Base-by-base conservation (phyloP, 2,113 vertebrate genomes). In the Cisticola juncidis region DNA sequence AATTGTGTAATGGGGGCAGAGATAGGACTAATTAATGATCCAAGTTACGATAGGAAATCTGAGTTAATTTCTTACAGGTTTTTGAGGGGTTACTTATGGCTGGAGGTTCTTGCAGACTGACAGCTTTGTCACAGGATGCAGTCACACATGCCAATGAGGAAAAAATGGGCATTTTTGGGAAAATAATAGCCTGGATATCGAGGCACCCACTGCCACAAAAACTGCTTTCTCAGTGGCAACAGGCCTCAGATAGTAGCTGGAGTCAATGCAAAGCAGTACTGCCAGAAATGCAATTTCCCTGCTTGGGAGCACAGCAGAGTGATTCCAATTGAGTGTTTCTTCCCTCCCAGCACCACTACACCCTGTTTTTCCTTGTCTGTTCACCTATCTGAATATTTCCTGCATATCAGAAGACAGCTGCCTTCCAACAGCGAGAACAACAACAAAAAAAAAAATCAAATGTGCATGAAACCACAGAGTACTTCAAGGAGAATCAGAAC, bases 1-100 rank as follows among this genome's bases (percentile, higher is more conserved):
- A 92, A 97, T 92, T 94, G 83, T 81, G 48, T 86, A 94, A 90
- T 36, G 25, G 50, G 85, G 47, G 69, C 47, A 82, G 61, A 96
- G 87, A 62, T 20, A 94, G 66, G 97, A 93, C 95, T 97, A 97
- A 98, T 97, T 95, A 97, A 90, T 76, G 84, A 93, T 71, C 38
- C 53, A 91, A 94, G 56, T 81, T 93, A 96, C 95, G 57, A 86
- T 2, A 60, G 54, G 91, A 82, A 92, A 83, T 78, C 72, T 31
- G 68, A 95, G 61, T 85, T 94, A 90, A 95, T 96, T 97, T 95
- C 77, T 93, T 91, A 64, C 74, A 87, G 73, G 85, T 85, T 97
- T 88, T 86, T 76, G 74, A 92, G 44, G 84, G 64, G 40, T 91
- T 95, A 72, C 80, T 78, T 82, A 88, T 3, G 29, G 38, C 42